These are phyloP conservation scores for Entosphenus tridentatus DNA, from an alignment of 2,113 vertebrate genomes.

Conservation along the genomic window DNA sequence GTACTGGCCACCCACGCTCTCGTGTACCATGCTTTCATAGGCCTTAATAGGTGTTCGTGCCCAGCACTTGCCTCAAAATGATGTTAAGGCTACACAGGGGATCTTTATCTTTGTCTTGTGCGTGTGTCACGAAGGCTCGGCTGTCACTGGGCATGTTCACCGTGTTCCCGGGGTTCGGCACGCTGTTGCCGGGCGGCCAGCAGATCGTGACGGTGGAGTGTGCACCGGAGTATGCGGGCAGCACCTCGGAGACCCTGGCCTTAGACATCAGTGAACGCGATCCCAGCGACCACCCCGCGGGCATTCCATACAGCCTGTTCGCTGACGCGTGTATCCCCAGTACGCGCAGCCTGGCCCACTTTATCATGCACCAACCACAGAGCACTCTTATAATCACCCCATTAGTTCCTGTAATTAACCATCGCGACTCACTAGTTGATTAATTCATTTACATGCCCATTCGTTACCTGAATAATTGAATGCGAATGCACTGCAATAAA, in stretches of 20 bases:
- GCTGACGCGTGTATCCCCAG: conserved; percentile 52
- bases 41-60: too few species aligned
- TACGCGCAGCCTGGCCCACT: conserved; percentile 15
- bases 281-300: conserved; percentile 30
- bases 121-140: conserved; percentile 19
- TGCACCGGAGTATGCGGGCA: conserved; percentile 31
- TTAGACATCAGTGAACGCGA: conserved; percentile 46
- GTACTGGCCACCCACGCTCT: too few species aligned
- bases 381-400: too few species aligned
- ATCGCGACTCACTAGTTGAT: too few species aligned
- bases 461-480: too few species aligned
- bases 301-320: conserved; percentile 34
- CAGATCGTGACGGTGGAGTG: conserved; percentile 47
- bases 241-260: conserved; percentile 27
- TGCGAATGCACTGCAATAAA: too few species aligned
- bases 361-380: too few species aligned
- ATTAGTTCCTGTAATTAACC: too few species aligned
- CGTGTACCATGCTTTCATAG: too few species aligned
- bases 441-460: too few species aligned
- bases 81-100: too few species aligned
- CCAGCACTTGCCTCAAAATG: too few species aligned
- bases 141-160: conserved; percentile 40
- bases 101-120: neutral
- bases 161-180: conserved; percentile 34
- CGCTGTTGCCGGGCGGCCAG: conserved; percentile 22